Evolutionary conservation across 1,140 invertebrate genomes (phyloP), one percentile per base, ranked within the genome.

Genomic region (Euwallacea similis): DNA sequence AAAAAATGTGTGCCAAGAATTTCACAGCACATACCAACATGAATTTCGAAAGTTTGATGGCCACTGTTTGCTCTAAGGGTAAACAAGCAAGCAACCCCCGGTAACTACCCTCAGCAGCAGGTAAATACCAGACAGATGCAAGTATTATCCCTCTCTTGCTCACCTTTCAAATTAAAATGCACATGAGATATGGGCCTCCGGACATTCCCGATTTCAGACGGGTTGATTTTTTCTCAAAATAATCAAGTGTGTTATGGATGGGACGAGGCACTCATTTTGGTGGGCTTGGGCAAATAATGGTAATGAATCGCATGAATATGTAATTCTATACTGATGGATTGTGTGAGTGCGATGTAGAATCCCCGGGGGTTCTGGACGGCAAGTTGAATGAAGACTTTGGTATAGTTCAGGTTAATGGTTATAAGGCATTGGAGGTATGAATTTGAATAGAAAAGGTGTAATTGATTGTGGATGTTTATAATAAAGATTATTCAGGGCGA

Each of bases 71-170:
- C 9, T 50, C 63, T 46, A 56, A 66, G 21, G 21, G 21, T 33
- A 33, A 33, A 33, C 4, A 33, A 33, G 21, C 21, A 33, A 33
- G 21, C 21, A 33, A 33, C 63, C 59, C 55, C 46, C 54, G n/a
- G 54, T 61, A 33, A 33, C 21, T 33, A 33, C 21, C 64, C 53
- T 42, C 64, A 72, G 50, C 41, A 56, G 63, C 73, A 74, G 73
- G 73, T 74, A 74, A 70, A 69, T 72, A 63, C 64, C 46, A 67
- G 64, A 74, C 73, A 74, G 68, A 71, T 74, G 73, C 56, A 62
- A 41, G 47, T 46, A 63, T 70, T 66, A 59, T 63, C 42, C 59
- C 42, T 62, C 73, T 56, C 68, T 74, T 71, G 68, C 73, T 54
- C 73, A 74, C 68, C 73, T 74, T 74, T 71, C 59, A 65, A 53